A percentile compares a stretch with the other conserved stretches of the same genome.
Evolutionary conservation across 2,113 vertebrate genomes (phyloP).

Genomic region (Lucifuga dentata): DNA sequence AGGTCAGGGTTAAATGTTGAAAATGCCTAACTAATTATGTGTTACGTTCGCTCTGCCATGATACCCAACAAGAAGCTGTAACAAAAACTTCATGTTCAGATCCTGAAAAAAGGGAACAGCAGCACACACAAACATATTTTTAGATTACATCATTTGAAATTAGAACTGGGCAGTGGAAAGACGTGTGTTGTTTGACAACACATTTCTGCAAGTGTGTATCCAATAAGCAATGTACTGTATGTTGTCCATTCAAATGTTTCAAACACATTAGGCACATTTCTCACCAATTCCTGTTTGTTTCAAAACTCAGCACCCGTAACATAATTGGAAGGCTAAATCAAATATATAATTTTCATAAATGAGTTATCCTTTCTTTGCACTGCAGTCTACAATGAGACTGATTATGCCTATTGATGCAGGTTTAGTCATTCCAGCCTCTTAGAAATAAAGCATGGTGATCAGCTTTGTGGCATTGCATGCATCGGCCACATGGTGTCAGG

Average conservation of each 20-base stretch:
- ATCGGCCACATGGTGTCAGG: slow-evolving; percentile 44
- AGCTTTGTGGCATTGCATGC: not conserved
- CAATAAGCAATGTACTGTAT: too few relatives aligned
- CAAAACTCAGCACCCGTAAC: not conserved
- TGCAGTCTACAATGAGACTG: not conserved
- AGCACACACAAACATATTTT: not conserved
- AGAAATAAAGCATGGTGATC: too few relatives aligned
- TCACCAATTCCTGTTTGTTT: not conserved
- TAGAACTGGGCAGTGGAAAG: not conserved
- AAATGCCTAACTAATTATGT: too few relatives aligned
- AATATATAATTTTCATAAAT: not conserved
- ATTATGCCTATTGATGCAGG: not conserved
- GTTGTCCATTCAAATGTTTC: not conserved
- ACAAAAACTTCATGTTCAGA: not conserved
- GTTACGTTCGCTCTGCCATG: too few relatives aligned
- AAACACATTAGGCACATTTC: not conserved
- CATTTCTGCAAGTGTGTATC: too few relatives aligned
- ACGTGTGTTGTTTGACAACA: not conserved
- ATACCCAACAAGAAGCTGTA: too few relatives aligned
- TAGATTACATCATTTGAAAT: not conserved
- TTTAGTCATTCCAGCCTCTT: not conserved
- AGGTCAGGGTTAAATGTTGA: too few relatives aligned
- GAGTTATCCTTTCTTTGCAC: too few relatives aligned
- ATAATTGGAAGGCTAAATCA: too few relatives aligned
- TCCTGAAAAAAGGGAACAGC: not conserved